A percentile compares a stretch with the other conserved stretches of the same genome.
Evolutionary conservation across 2,797 vertebrate genomes (phyloP).

Genomic region (Selene dorsalis): DNA sequence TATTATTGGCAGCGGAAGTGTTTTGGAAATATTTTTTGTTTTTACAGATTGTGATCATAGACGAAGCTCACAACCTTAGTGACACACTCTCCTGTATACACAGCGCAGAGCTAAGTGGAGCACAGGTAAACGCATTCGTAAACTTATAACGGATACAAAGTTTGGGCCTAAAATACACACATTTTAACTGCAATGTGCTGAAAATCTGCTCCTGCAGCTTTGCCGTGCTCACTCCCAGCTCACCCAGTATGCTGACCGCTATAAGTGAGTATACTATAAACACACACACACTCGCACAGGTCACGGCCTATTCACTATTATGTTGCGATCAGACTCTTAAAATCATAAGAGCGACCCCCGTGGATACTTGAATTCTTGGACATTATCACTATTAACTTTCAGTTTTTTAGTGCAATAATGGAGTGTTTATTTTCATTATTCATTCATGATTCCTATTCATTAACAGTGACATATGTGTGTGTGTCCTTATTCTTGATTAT

Average conservation of each 20-base stretch:
- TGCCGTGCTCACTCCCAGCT: slow-evolving; percentile 95
- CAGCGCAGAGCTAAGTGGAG: slow-evolving; percentile 89
- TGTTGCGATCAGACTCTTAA: background rate
- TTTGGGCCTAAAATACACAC: accelerated
- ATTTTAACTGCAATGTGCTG: background rate
- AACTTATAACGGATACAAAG: background rate
- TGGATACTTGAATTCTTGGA: too few relatives aligned
- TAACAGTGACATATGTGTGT: too few relatives aligned
- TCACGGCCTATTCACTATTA: background rate
- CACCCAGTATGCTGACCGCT: slow-evolving; percentile 92
- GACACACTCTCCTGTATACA: slow-evolving; percentile 94
- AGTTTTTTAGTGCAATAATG: too few relatives aligned
- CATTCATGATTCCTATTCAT: too few relatives aligned
- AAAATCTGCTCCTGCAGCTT: slow-evolving; percentile 81
- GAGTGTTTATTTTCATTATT: too few relatives aligned
- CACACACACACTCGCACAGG: background rate
- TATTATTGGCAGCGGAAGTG: background rate
- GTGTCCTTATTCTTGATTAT: too few relatives aligned
- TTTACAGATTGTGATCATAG: slow-evolving; percentile 92
- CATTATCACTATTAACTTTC: too few relatives aligned
- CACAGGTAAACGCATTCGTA: slow-evolving; percentile 85
- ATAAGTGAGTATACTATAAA: slow-evolving; percentile 84
- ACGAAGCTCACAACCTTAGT: slow-evolving; percentile 97
- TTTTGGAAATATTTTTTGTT: background rate
- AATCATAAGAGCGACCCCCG: too few relatives aligned